Evolutionary conservation across 1,140 invertebrate genomes (phyloP).

Genomic region (Euwallacea similis): DNA sequence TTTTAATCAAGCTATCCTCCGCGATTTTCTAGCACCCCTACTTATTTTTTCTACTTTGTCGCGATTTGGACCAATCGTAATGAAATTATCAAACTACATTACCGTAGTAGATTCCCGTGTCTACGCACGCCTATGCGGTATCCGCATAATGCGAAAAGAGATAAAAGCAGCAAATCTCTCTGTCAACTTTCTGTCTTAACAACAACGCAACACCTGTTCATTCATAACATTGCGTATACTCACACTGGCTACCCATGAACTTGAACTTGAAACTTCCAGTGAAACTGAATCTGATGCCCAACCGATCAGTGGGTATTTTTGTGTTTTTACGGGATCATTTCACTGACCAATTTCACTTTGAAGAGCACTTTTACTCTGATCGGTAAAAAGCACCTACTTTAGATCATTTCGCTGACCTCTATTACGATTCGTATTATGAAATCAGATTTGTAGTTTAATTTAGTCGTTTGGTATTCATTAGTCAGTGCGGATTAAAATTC

Average conservation of each 20-base stretch:
- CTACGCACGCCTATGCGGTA: slow-evolving; percentile 25
- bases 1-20: too few species aligned
- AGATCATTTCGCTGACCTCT: slow-evolving; percentile 34
- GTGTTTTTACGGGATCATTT: slow-evolving; percentile 34
- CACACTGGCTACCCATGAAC: slow-evolving; percentile 52
- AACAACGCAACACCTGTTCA: slow-evolving; percentile 45
- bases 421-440: slow-evolving; percentile 33
- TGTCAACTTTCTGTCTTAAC: slow-evolving; percentile 40
- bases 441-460: slow-evolving; percentile 22
- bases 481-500: not conserved
- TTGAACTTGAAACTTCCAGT: slow-evolving; percentile 54
- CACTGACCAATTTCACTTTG: slow-evolving; percentile 35
- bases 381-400: slow-evolving; percentile 32
- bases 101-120: too few species aligned
- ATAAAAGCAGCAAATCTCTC: slow-evolving; percentile 33
- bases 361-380: slow-evolving; percentile 33
- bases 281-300: slow-evolving; percentile 48
- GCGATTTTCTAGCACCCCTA: too few species aligned
- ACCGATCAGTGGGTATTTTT: slow-evolving; percentile 31
- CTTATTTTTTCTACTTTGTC: too few species aligned
- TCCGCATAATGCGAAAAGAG: slow-evolving; percentile 24
- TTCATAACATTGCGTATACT: slow-evolving; percentile 49
- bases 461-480: slow-evolving; percentile 17
- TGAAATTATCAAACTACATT: too few species aligned
- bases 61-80: too few species aligned